Percentiles rank a stretch among this genome's conserved stretches.
Conservation (phyloP, 2,888 invertebrate species). For the Crioceris asparagi region DNA sequence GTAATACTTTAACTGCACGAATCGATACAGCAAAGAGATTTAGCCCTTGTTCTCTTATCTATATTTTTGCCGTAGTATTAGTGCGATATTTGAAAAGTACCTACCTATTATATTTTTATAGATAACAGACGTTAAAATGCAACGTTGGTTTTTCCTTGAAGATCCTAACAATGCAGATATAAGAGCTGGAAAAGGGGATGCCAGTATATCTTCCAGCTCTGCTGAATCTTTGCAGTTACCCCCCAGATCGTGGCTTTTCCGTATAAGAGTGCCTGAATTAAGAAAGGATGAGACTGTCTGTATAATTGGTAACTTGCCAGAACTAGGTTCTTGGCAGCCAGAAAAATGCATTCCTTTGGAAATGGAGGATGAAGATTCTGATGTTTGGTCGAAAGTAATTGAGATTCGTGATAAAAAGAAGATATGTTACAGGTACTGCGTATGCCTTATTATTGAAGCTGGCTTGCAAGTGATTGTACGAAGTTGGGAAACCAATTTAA, state of each 20-base stretch:
- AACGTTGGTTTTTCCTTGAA: slow-evolving; percentile 55
- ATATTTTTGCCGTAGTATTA: too few relatives aligned
- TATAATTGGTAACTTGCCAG: slow-evolving; percentile 55
- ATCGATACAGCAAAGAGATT: too few relatives aligned
- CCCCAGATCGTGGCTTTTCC: slow-evolving; percentile 41
- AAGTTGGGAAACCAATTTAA: slow-evolving; percentile 71
- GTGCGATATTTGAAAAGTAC: too few relatives aligned
- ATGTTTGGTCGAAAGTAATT: slow-evolving; percentile 54
- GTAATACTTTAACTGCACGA: not conserved
- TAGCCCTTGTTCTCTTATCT: too few relatives aligned
- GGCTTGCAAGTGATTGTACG: slow-evolving; percentile 51
- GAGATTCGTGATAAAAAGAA: slow-evolving; percentile 56
- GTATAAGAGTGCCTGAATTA: slow-evolving; percentile 44
- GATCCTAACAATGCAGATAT: slow-evolving; percentile 40
- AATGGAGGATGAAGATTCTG: slow-evolving; percentile 38
- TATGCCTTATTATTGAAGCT: slow-evolving; percentile 58
- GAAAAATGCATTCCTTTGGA: slow-evolving; percentile 46
- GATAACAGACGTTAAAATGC: slow-evolving; percentile 38
- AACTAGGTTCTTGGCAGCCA: slow-evolving; percentile 63
- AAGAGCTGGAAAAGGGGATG: slow-evolving; percentile 27
- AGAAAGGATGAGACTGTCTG: slow-evolving; percentile 54
- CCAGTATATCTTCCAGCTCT: slow-evolving; percentile 12
- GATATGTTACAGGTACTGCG: slow-evolving; percentile 65
- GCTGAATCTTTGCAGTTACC: slow-evolving; percentile 18
- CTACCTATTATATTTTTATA: slow-evolving; percentile 5